Evolutionary conservation across 1,140 invertebrate species (phyloP).

Genomic region (Plodia interpunctella): DNA sequence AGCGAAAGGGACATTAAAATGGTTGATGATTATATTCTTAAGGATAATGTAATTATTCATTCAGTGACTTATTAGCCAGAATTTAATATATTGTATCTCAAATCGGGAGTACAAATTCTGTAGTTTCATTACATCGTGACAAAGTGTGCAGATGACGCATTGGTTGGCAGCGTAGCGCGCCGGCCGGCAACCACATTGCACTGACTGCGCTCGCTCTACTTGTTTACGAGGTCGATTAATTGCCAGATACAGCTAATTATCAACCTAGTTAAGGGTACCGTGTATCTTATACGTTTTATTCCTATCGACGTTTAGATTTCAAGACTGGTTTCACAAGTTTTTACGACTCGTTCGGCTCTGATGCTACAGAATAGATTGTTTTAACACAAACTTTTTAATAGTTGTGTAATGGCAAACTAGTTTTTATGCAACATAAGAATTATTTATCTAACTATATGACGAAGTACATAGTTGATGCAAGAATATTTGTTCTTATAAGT

Average conservation of each 20-base stretch:
- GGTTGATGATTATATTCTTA: too few relatives aligned
- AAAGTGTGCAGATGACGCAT: background rate
- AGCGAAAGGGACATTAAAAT: too few relatives aligned
- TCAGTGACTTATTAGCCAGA: too few relatives aligned
- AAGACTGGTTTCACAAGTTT: background rate
- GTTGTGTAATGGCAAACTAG: background rate
- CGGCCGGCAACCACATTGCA: background rate
- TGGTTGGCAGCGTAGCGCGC: background rate
- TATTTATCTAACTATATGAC: background rate
- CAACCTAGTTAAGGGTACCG: background rate
- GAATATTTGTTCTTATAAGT: too few relatives aligned
- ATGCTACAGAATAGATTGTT: background rate
- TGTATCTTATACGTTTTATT: background rate
- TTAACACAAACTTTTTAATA: background rate
- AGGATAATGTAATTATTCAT: too few relatives aligned
- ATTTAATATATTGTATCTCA: too few relatives aligned
- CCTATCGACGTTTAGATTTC: background rate
- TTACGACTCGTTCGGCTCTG: background rate
- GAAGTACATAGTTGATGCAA: too few relatives aligned
- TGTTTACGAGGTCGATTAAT: conserved; percentile 4
- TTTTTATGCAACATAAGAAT: background rate
- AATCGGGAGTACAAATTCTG: background rate
- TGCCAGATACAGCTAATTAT: conserved; percentile 3
- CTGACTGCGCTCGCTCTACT: background rate
- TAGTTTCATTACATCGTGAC: background rate